phyloP scores from a whole-genome alignment of 1,140 invertebrate species.

The Aradophagus sp. region DNA sequence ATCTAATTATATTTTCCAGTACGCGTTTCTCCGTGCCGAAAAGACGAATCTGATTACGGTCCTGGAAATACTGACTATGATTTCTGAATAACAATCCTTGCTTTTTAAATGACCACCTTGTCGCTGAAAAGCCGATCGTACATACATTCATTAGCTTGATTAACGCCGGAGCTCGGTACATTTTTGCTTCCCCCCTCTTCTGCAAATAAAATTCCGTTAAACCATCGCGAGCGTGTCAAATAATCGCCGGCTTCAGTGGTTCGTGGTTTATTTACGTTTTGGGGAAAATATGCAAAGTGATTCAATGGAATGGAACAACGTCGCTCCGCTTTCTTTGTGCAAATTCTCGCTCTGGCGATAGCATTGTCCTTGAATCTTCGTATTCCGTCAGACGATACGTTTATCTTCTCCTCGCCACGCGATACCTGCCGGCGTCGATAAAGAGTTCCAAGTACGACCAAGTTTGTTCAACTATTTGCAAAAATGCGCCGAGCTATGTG shows the following conservation, averaged over 20 bases:
- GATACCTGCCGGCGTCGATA: conserved; percentile 32
- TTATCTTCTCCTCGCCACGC: conserved; percentile 36
- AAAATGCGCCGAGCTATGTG: conserved; percentile 27
- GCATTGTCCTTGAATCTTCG: conserved; percentile 41
- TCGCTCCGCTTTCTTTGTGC: conserved; percentile 33
- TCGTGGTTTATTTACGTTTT: conserved; percentile 17
- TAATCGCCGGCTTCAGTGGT: conserved; percentile 1
- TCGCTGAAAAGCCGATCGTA: no score
- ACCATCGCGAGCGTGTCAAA: no score
- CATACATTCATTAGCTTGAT: no score
- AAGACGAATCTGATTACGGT: conserved; percentile 35
- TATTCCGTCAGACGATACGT: conserved; percentile 30
- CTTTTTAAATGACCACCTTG: no score
- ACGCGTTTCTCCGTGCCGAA: conserved; percentile 26
- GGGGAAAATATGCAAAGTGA: conserved; percentile 41
- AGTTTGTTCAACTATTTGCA: conserved; percentile 43
- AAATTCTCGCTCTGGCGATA: no score
- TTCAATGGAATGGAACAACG: conserved; percentile 24
- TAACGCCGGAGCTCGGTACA: no score
- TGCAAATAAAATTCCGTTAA: no score
- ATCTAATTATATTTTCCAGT: conserved; percentile 54
- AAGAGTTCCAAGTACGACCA: conserved; percentile 32
- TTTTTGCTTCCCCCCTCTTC: no score
- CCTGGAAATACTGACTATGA: conserved; percentile 24
- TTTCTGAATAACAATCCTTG: conserved; percentile 10